Base-by-base conservation (phyloP, 2,113 vertebrate genomes). In the Ariopsis seemanni region DNA sequence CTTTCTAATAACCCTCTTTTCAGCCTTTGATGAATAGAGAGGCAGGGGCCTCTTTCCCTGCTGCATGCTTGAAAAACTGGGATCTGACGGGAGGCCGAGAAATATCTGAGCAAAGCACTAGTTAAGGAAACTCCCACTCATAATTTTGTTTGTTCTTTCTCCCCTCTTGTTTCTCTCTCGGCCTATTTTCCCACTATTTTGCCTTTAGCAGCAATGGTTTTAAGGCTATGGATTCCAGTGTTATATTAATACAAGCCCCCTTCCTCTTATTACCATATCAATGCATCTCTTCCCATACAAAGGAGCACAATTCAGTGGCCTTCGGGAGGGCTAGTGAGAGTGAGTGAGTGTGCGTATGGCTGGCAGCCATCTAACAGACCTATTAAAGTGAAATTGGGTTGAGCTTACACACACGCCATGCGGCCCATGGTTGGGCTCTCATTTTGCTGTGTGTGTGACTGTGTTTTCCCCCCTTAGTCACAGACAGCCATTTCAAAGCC, bases 81-180 rank as follows among this genome's bases (percentile, higher is more conserved):
- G 89, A 92, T 90, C 90, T 92, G 87, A 92, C 90, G 65, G 90
- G 90, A 90, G 89, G 91, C 80, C 52, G 83, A 89, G 90, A 90
- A 91, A 92, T 89, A 89, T 91, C 88, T 85, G 80, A 89, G 88
- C 82, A 87, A 86, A 86, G 88, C 86, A 86, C 84, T 88, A 88
- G 67, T 88, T 85, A 90, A 86, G 86, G 69, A 79, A 87, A 89
- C 87, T 88, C 88, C 88, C 85, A 88, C 87, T 88, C 87, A 85
- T 86, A 83, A 89, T 89, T 89, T 88, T 91, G 86, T 89, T 91
- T 91, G 85, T 88, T 87, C 86, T 85, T 89, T 86, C 88, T 72
- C 30, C 42, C 84, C 53, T 87, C 34, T 81, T 67, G 65, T 81
- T 75, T 83, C 86, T 78, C 81, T 89, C 78, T 89, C 87, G 90